Base-by-base conservation (phyloP, 2,888 invertebrate genomes). In the Eristalis intricaria region DNA sequence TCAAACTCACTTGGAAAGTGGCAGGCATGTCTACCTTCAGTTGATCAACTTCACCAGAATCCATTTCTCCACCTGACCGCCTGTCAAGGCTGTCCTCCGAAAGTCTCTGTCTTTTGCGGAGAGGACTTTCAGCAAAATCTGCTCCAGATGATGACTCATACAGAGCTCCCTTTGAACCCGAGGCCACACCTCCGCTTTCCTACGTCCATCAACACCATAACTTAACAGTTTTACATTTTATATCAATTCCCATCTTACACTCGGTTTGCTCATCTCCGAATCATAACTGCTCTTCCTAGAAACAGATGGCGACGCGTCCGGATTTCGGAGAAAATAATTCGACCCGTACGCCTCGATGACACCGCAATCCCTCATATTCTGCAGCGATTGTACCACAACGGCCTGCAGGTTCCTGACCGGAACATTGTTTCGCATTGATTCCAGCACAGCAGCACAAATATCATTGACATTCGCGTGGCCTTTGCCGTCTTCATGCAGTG, bases 401-500 rank as follows among this genome's bases (percentile, higher is more conserved):
- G 22, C 26, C 10, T 11, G 19, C 19, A 81, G 23, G 63, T 74
- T 35, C 2, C 40, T 7, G 1, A 75, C 40, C 4, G 69, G 74
- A 0, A 40, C n/a, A 40, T 63, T 81, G 26, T 81, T 81, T 32
- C 13, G 63, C 74, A 81, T 81, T 2, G 0, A 22, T 2, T 22
- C 56, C 11, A n/a, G n/a, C 0, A 81, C 69, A 0, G 38, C 7
- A 15, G 69, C 32, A 11, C 10, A 74, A 13, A 81, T 75, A 29
- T 75, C 63, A 8, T 19, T 40, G 7, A 56, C 8, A 10, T 56
- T 40, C 3, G 38, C 26, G 0, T 19, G 26, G 5, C 60, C 22
- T 15, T 4, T 0, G 1, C 35, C 38, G 5, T 26, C 69, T 0
- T 60, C 50, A 19, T 86, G 71, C 22, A 91, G 63, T 10, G 65